Evolutionary conservation across 1,140 invertebrate species (phyloP).

Genomic region (Drosophila parabipectinata): DNA sequence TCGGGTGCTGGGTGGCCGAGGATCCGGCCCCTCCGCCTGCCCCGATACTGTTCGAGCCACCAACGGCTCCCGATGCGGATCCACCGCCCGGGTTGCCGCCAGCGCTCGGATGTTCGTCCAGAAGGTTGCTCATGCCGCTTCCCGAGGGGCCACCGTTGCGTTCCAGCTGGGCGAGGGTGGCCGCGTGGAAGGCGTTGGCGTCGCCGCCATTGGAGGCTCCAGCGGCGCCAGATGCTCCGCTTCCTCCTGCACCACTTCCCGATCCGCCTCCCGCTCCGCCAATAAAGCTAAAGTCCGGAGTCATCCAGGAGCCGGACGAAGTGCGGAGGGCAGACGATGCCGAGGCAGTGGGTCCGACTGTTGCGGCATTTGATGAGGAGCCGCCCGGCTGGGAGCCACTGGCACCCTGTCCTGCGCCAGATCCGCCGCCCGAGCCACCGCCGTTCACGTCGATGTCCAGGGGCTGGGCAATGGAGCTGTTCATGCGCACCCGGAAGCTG

Average conservation of each 20-base stretch:
- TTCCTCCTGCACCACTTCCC: background rate
- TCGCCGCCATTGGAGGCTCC: conserved; percentile 26
- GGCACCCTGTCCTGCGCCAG: background rate
- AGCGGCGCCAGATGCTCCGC: background rate
- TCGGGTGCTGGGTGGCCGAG: conserved; percentile 35
- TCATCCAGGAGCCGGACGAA: conserved; percentile 66
- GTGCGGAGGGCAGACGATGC: conserved; percentile 45
- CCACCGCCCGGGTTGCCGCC: background rate
- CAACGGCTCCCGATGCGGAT: conserved; percentile 1
- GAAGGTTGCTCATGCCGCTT: conserved; percentile 52
- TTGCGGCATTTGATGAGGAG: conserved; percentile 7
- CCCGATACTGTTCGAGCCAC: background rate
- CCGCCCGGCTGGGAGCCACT: background rate
- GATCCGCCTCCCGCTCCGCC: background rate
- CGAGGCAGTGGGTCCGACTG: background rate
- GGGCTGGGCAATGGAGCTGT: conserved; percentile 61
- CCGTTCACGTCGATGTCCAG: conserved; percentile 72
- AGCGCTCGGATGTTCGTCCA: conserved; percentile 57
- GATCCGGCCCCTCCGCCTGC: background rate
- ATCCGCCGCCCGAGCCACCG: background rate
- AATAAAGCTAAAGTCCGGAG: conserved; percentile 63
- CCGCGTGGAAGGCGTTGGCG: conserved; percentile 45
- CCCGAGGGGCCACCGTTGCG: conserved; percentile 33
- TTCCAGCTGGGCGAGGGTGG: conserved; percentile 47
- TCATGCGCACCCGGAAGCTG: conserved; percentile 61